Conservation (phyloP, 2,113 vertebrate species). For the Ochotona princeps region DNA sequence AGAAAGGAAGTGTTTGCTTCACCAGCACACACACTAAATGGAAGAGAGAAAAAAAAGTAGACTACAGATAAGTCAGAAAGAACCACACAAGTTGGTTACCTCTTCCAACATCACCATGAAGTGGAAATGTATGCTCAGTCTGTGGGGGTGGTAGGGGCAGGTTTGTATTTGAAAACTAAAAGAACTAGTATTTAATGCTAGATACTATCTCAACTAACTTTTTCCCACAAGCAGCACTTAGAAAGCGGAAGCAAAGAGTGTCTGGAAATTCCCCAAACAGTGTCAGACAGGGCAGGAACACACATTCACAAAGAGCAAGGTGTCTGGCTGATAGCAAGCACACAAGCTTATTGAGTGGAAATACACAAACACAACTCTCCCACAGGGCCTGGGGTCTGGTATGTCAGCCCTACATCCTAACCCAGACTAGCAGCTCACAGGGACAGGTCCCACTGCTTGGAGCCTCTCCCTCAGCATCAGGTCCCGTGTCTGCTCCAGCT, state of each 20-base stretch:
- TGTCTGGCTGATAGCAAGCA: not conserved
- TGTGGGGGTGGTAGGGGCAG: not conserved
- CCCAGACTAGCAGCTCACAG: too few species aligned
- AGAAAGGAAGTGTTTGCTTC: not conserved
- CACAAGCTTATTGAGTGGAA: not conserved
- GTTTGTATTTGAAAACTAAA: not conserved
- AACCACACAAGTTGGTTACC: too few species aligned
- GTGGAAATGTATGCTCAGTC: not conserved
- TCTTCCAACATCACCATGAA: not conserved
- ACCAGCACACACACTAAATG: too few species aligned
- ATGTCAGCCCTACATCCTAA: too few species aligned
- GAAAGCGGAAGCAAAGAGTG: not conserved
- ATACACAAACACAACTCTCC: too few species aligned
- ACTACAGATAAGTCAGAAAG: too few species aligned
- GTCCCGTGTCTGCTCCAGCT: too few species aligned
- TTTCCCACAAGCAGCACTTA: not conserved
- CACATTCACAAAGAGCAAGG: not conserved
- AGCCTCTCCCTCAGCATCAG: too few species aligned
- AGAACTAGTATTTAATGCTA: not conserved
- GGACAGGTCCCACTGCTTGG: too few species aligned
- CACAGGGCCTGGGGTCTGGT: too few species aligned
- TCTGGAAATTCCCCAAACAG: not conserved
- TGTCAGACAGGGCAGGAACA: not conserved
- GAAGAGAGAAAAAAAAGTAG: too few species aligned
- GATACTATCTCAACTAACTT: not conserved